A percentile compares a stretch with the other conserved stretches of the same genome.
Conservation (phyloP, 2,797 vertebrate genomes). For the Epinephelus coioides region DNA sequence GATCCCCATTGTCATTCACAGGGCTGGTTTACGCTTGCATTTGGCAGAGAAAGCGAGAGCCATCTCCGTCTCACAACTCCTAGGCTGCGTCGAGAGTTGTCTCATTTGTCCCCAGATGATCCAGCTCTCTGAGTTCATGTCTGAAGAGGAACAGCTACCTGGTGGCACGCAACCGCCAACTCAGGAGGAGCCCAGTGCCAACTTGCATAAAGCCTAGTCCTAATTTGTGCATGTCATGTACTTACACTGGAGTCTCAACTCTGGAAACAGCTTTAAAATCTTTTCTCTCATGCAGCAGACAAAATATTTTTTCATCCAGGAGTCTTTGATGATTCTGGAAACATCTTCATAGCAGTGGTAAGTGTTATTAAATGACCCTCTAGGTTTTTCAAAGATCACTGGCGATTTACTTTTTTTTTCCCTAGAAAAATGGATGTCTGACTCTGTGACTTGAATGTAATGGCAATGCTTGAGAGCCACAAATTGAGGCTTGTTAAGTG, state of each 20-base stretch:
- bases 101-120: constrained; percentile 25
- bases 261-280: not conserved
- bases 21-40: constrained; percentile 41
- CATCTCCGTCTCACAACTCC: constrained; percentile 44
- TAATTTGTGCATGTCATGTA: not conserved
- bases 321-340: constrained; percentile 31
- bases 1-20: constrained; percentile 49
- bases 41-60: constrained; percentile 46
- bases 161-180: constrained; percentile 12
- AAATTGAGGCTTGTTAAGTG: not conserved
- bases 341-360: constrained; percentile 22
- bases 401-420: constrained; percentile 1
- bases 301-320: constrained; percentile 17
- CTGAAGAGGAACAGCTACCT: constrained; percentile 23
- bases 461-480: not conserved
- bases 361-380: constrained; percentile 28
- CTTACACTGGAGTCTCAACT: not conserved
- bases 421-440: not conserved
- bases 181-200: no score
- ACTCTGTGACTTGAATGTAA: constrained; percentile 28
- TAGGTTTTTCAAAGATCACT: constrained; percentile 27
- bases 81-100: constrained; percentile 38
- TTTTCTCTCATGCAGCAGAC: not conserved
- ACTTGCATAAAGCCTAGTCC: not conserved
- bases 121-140: constrained; percentile 24